These are phyloP conservation scores for Caenorhabditis tropicalis DNA, from an alignment of 1,140 invertebrate species.

Conservation along the genomic window DNA sequence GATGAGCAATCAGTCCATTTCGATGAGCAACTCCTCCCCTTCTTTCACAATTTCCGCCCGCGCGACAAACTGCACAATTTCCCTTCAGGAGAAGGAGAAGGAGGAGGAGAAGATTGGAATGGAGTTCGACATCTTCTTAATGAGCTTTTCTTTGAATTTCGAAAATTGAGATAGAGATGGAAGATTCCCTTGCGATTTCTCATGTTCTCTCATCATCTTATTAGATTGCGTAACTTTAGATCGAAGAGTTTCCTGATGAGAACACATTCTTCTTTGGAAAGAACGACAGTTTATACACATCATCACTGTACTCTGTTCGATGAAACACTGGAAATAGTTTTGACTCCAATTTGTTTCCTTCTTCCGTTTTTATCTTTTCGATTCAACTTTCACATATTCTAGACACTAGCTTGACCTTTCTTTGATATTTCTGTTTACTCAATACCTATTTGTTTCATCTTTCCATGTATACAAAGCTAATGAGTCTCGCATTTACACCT, in stretches of 20 bases:
- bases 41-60: slow-evolving; percentile 38
- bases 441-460: not conserved
- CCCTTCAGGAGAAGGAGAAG: not conserved
- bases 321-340: too few relatives aligned
- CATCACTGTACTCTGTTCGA: too few relatives aligned
- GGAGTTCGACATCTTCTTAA: slow-evolving; percentile 14
- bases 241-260: not conserved
- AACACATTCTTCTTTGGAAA: too few relatives aligned
- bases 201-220: not conserved
- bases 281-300: too few relatives aligned
- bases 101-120: too few relatives aligned
- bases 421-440: not conserved
- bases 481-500: not conserved
- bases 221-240: slow-evolving; percentile 19
- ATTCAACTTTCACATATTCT: too few relatives aligned
- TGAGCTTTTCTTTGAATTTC: slow-evolving; percentile 27
- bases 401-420: too few relatives aligned
- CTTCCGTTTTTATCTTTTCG: too few relatives aligned
- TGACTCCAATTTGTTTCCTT: too few relatives aligned
- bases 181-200: slow-evolving; percentile 11
- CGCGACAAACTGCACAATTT: slow-evolving; percentile 36
- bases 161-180: not conserved
- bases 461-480: not conserved
- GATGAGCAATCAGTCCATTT: slow-evolving; percentile 24
- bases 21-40: slow-evolving; percentile 4